These are phyloP conservation scores for Pteruthius melanotis DNA, from an alignment of 2,113 vertebrate genomes.

Conservation along the genomic window DNA sequence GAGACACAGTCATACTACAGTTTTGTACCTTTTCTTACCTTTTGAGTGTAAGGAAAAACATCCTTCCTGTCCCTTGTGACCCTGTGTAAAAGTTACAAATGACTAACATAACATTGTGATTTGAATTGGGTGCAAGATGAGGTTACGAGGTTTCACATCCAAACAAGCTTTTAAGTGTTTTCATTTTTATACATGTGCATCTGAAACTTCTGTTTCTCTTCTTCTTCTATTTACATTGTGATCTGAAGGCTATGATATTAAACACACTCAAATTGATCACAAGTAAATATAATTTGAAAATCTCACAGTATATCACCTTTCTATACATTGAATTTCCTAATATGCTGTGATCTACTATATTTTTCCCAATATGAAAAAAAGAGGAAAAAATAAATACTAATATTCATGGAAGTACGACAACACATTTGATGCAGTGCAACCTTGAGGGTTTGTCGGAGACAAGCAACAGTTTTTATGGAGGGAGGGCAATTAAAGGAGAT, in stretches of 20 bases:
- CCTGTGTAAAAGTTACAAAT: neutral
- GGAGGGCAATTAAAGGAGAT: neutral
- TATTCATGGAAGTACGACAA: neutral
- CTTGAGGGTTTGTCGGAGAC: neutral
- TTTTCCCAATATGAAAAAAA: neutral
- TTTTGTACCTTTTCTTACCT: neutral
- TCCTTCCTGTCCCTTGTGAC: accelerated
- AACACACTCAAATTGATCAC: neutral
- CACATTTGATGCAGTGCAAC: neutral
- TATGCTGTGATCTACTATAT: neutral
- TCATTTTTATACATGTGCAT: neutral
- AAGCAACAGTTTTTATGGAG: neutral
- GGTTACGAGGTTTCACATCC: neutral
- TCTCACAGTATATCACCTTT: neutral
- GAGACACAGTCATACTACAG: neutral
- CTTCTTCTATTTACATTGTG: neutral
- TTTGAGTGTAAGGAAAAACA: neutral
- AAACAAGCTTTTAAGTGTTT: neutral
- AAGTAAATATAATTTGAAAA: neutral
- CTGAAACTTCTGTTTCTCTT: neutral
- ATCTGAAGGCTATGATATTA: neutral
- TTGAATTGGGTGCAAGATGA: neutral
- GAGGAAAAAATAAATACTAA: neutral
- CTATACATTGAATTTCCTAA: neutral
- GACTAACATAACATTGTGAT: accelerated